Base-by-base conservation (phyloP, 2,797 vertebrate genomes). In the Acridotheres tristis region DNA sequence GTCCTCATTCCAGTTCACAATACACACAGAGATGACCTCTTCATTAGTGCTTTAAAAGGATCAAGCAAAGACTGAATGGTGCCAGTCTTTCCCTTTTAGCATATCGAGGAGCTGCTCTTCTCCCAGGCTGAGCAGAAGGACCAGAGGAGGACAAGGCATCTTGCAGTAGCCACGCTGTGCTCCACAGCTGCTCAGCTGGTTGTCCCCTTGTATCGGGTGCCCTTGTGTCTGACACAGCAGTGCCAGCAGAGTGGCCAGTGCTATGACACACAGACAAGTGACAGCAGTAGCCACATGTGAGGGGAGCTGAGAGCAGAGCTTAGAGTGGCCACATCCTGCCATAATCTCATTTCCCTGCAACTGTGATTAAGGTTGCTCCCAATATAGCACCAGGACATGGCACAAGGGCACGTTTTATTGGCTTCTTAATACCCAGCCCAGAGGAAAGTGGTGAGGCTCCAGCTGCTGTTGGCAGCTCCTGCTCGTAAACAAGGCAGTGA, bases 281-380 rank as follows among this genome's bases (percentile, higher is more conserved):
- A 83, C 42, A 88, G 67, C 61, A 22, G 7, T 40, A 72, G 66
- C 62, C 77, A 51, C 3, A 1, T 75, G 67, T 0, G 0, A 50
- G 55, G 53, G 66, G 62, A 91, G 13, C 50, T 0, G 1, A 80
- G 66, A 38, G 4, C 32, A 73, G 73, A 66, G 80, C 69, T 89
- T 38, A 10, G 68, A 59, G 57, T 10, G 43, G 76, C 81, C 13
- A 0, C 40, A 50, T 91, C 90, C 74, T 29, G 53, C 85, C 3
- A 0, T 94, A 94, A 94, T 94, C 94, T 88, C 66, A 68, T 90
- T 92, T 93, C 71, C 83, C 78, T 65, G n/a, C 47, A 16, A 47
- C 75, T 81, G 34, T 38, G 61, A 93, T 93, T 88, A 89, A 81
- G 83, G 74, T 26, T 91, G 30, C 68, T 95, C 90, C 83, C 81